These are phyloP conservation scores for Stenichneumon culpator DNA, from an alignment of 2,888 invertebrate species.

Conservation along the genomic window DNA sequence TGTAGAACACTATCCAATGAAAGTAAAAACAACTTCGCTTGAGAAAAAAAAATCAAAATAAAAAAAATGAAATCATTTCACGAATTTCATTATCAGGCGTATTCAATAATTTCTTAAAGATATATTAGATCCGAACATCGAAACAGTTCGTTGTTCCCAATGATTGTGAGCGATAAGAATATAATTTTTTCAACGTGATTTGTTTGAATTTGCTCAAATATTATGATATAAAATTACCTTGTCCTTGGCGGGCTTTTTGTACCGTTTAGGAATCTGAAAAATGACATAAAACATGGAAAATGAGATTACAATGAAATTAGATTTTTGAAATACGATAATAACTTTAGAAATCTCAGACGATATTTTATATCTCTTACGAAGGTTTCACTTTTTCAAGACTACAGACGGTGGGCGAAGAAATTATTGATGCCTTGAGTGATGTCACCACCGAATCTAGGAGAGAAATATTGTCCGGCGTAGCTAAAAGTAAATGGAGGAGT, in stretches of 20 bases:
- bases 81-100: too few relatives aligned
- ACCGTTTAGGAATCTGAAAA: constrained; percentile 33
- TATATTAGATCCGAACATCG: too few relatives aligned
- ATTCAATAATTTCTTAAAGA: too few relatives aligned
- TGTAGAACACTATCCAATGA: too few relatives aligned
- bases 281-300: too few relatives aligned
- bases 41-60: too few relatives aligned
- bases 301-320: neutral
- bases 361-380: constrained; percentile 14
- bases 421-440: constrained; percentile 31
- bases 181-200: neutral
- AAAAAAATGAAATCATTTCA: too few relatives aligned
- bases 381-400: neutral
- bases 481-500: constrained; percentile 24
- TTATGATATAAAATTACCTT: constrained; percentile 18
- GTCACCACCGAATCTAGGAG: constrained; percentile 43
- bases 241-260: constrained; percentile 15
- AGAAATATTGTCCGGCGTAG: constrained; percentile 48
- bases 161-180: neutral
- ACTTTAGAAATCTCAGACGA: neutral
- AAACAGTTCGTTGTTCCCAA: too few relatives aligned
- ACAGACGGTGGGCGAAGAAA: neutral
- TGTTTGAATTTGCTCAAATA: neutral
- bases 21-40: too few relatives aligned
- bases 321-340: constrained; percentile 3